A percentile compares a stretch with the other conserved stretches of the same genome.
Conservation (phyloP, 1,140 invertebrate genomes). For the Drosophila lowei region DNA sequence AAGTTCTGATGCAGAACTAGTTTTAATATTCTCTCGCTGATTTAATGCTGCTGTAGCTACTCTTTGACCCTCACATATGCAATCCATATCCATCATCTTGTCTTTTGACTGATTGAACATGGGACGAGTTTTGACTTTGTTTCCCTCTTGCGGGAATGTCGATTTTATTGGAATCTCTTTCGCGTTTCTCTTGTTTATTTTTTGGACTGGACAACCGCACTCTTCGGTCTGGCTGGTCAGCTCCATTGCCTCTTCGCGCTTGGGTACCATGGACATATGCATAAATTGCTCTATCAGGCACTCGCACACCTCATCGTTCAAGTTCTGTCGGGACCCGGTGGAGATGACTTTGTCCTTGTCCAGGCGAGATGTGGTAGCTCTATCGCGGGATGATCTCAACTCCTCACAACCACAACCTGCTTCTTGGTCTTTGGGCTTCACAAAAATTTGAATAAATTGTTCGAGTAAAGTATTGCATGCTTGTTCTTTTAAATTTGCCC, state of each 20-base stretch:
- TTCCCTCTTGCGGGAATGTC: no score
- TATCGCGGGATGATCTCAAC: no score
- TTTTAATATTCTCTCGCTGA: no score
- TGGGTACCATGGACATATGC: not conserved
- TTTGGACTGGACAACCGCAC: not conserved
- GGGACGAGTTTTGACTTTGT: no score
- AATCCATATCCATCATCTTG: no score
- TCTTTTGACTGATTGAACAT: no score
- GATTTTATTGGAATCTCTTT: not conserved
- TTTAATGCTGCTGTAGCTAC: not conserved
- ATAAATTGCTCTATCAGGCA: constrained; percentile 14
- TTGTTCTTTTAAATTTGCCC: no score
- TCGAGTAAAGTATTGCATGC: constrained; percentile 5
- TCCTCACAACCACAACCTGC: not conserved
- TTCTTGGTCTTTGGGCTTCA: not conserved
- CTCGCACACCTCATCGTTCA: constrained; percentile 13
- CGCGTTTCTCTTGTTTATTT: not conserved
- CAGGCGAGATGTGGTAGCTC: not conserved
- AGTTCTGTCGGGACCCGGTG: not conserved
- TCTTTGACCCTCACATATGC: no score
- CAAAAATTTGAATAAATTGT: constrained; percentile 29
- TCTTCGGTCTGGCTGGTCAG: not conserved
- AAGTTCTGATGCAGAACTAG: no score
- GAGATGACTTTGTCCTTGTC: no score
- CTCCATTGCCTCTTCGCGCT: not conserved